Evolutionary conservation across 1,140 invertebrate genomes (phyloP).

Genomic region (Charaxes varanes): DNA sequence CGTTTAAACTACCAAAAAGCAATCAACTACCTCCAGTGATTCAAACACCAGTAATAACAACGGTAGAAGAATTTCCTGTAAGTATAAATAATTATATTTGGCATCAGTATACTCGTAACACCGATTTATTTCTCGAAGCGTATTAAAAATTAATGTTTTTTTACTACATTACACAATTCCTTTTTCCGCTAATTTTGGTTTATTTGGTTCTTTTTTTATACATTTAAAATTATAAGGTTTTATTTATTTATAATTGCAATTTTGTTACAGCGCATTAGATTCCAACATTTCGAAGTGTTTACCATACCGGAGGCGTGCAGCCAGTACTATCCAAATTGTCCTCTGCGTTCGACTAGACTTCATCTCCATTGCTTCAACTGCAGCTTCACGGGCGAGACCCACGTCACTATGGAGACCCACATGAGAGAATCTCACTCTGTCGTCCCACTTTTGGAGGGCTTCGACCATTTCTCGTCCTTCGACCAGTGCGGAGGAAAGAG

Average conservation of each 20-base stretch:
- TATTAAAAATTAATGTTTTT: no score
- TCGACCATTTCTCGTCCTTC: conserved; percentile 59
- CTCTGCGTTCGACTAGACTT: conserved; percentile 45
- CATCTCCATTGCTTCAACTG: conserved; percentile 67
- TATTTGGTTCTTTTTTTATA: no score
- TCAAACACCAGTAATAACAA: conserved; percentile 63
- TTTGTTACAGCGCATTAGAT: conserved; percentile 65
- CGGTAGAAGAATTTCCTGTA: conserved; percentile 74
- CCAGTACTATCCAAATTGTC: conserved; percentile 57
- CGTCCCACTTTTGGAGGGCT: conserved; percentile 58
- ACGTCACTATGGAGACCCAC: conserved; percentile 61
- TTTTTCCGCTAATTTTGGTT: no score
- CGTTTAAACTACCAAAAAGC: conserved; percentile 91
- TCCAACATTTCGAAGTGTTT: conserved; percentile 70
- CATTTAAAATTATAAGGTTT: no score
- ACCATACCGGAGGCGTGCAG: conserved; percentile 55
- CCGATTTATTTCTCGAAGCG: no score
- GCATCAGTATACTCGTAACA: no score
- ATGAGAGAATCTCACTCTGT: conserved; percentile 64
- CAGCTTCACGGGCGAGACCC: conserved; percentile 55
- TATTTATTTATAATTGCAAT: no score
- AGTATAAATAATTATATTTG: conserved; percentile 23
- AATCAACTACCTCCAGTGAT: conserved; percentile 70
- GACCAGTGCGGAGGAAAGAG: conserved; percentile 68
- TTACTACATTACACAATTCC: no score